Conservation (phyloP, 2,888 invertebrate species). For the Chaitophorus viminalis region DNA sequence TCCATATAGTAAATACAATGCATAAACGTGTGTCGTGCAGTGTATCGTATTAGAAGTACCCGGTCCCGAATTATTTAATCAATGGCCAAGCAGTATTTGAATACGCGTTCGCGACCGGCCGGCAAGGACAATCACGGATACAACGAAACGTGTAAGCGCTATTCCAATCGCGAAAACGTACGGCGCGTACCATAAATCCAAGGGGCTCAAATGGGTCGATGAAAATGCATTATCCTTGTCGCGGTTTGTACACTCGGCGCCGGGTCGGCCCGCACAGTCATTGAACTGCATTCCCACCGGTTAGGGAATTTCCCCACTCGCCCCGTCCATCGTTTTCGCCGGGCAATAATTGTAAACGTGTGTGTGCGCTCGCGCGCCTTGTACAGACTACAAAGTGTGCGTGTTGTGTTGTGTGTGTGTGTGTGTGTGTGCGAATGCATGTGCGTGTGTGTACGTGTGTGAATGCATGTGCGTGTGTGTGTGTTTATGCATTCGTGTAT, state of each 20-base stretch:
- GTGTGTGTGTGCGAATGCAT: background rate
- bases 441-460: background rate
- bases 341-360: background rate
- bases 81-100: background rate
- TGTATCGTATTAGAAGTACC: background rate
- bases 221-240: conserved; percentile 36
- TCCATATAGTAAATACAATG: too few species aligned
- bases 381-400: background rate
- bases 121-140: background rate
- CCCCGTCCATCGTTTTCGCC: conserved; percentile 21
- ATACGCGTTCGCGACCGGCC: background rate
- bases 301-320: conserved; percentile 33
- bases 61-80: background rate
- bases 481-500: background rate
- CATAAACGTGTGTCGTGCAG: too few species aligned
- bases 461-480: background rate
- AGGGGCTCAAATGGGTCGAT: conserved; percentile 14
- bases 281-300: conserved; percentile 51
- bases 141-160: background rate
- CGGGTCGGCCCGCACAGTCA: conserved; percentile 40
- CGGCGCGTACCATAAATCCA: background rate
- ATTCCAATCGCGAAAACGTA: background rate
- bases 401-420: background rate
- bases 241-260: conserved; percentile 29
- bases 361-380: too few species aligned